Conservation (phyloP, 2,888 invertebrate genomes). For the Ommatoiulus sabulosus region DNA sequence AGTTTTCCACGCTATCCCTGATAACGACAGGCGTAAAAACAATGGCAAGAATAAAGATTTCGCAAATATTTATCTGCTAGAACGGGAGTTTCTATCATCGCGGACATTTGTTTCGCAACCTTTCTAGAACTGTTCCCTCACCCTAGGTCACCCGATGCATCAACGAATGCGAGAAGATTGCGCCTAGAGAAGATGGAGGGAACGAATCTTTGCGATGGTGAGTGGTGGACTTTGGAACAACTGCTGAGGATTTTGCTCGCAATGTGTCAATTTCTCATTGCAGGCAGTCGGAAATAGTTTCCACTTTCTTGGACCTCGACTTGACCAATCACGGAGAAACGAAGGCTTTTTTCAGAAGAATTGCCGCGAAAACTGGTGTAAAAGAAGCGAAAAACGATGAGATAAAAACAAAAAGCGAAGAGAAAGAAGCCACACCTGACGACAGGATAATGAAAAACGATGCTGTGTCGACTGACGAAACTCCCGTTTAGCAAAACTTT, state of each 20-base stretch:
- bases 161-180: neutral
- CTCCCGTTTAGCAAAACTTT: no score
- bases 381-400: no score
- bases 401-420: no score
- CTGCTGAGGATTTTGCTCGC: neutral
- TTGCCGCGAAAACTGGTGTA: neutral
- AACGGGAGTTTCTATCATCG: no score
- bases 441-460: no score
- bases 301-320: neutral
- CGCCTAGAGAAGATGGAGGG: neutral
- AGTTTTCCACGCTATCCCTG: no score
- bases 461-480: no score
- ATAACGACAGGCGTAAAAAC: neutral
- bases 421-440: no score
- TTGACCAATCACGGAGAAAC: neutral
- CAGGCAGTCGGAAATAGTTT: neutral
- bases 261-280: neutral
- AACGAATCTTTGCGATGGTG: neutral
- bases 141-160: neutral
- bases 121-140: neutral
- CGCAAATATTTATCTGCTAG: no score
- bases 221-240: neutral
- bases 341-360: neutral
- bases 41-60: neutral
- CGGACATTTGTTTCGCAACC: neutral